phyloP scores from a whole-genome alignment of 2,113 vertebrate genomes.

The Eudyptes chrysolophus region DNA sequence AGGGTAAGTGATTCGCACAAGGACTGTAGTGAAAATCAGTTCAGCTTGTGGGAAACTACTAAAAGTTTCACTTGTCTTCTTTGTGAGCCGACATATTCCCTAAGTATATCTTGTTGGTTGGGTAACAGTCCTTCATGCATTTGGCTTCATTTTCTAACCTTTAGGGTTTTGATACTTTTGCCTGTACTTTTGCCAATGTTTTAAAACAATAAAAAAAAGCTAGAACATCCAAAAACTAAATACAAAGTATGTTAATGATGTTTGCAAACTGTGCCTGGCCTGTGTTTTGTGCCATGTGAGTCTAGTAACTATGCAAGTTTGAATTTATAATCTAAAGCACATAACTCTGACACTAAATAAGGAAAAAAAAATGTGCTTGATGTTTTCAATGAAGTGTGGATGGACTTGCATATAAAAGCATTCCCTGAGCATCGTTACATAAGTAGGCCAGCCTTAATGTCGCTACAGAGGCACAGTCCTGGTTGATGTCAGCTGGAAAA shows the following conservation, averaged over 20 bases:
- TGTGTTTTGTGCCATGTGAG: neutral
- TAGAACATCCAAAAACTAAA: constrained; percentile 8
- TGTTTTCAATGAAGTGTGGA: neutral
- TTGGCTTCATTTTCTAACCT: constrained; percentile 28
- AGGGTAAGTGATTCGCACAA: neutral
- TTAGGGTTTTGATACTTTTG: neutral
- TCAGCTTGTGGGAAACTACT: neutral
- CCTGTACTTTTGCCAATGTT: neutral
- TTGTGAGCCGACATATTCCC: neutral
- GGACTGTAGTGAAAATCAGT: neutral
- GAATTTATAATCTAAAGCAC: constrained; percentile 1
- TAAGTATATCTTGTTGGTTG: neutral
- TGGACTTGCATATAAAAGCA: neutral
- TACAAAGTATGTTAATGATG: neutral
- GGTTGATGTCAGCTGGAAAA: neutral
- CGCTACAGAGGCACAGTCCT: neutral
- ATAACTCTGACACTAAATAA: neutral
- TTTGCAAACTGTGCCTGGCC: neutral
- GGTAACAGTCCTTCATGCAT: neutral
- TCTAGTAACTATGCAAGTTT: neutral
- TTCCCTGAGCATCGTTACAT: neutral
- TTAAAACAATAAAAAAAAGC: neutral
- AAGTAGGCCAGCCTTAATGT: neutral
- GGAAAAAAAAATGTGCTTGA: neutral
- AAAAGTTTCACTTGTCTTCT: neutral